Conservation (phyloP, 2,888 invertebrate species). For the Microctonus aethiopoides region DNA sequence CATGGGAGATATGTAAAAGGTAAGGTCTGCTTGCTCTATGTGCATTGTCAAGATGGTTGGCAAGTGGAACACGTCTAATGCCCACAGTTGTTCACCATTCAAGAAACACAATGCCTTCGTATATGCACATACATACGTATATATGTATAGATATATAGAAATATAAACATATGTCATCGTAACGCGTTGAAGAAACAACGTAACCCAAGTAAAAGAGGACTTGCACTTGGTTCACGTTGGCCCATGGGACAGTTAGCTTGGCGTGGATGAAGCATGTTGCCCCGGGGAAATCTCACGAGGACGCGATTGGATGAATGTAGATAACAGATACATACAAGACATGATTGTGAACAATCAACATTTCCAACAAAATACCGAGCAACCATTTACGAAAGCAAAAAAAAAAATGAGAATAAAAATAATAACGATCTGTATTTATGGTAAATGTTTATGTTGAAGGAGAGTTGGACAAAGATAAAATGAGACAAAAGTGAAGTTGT, state of each 20-base stretch:
- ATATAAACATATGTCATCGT: conserved; percentile 1
- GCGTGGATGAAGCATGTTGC: conserved; percentile 59
- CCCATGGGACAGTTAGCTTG: conserved; percentile 50
- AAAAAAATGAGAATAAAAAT: not conserved
- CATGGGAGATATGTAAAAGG: conserved; percentile 2
- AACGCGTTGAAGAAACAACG: conserved; percentile 25
- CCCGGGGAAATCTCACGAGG: conserved; percentile 64
- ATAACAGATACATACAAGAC: conserved; percentile 15
- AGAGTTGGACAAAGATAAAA: too few species aligned
- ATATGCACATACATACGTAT: conserved; percentile 26
- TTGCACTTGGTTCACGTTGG: conserved; percentile 24
- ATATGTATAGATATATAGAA: not conserved
- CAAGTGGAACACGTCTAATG: conserved; percentile 25
- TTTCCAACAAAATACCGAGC: not conserved
- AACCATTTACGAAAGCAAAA: not conserved
- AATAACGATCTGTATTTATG: not conserved
- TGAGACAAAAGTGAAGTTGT: not conserved
- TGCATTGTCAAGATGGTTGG: conserved; percentile 20
- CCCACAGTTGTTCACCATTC: conserved; percentile 20
- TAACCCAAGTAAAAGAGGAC: conserved; percentile 27
- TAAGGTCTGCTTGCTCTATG: not conserved
- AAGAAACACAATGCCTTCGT: conserved; percentile 17
- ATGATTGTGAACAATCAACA: conserved; percentile 18
- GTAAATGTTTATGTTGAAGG: too few species aligned
- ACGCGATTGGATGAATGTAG: conserved; percentile 45